Percentiles rank a stretch among this genome's conserved stretches.
Conservation (phyloP, 2,797 vertebrate genomes). For the Arnoldichthys spilopterus region DNA sequence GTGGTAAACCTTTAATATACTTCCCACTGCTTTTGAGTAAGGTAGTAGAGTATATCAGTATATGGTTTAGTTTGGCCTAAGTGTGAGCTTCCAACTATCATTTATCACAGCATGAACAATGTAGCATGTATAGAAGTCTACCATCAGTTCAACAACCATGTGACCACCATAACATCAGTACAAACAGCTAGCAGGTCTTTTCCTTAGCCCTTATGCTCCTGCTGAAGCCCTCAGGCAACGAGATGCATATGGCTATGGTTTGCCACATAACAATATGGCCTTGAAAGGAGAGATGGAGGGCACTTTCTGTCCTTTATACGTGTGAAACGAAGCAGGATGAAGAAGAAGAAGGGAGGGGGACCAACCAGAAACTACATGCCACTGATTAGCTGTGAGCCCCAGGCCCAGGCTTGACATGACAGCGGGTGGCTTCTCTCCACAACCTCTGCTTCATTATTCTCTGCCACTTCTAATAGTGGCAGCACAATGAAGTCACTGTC, state of each 20-base stretch:
- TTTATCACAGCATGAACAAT: too few species aligned
- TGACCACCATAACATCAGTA: neutral
- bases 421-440: constrained; percentile 68
- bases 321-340: constrained; percentile 83
- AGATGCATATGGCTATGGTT: constrained; percentile 68
- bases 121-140: too few species aligned
- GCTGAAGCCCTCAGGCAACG: constrained; percentile 33
- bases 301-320: constrained; percentile 83
- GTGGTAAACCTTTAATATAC: too few species aligned
- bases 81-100: too few species aligned
- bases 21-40: too few species aligned
- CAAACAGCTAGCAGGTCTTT: neutral
- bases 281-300: constrained; percentile 77
- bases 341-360: constrained; percentile 68
- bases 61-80: too few species aligned
- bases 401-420: constrained; percentile 70
- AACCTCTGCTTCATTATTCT: constrained; percentile 64
- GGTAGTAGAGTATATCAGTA: too few species aligned
- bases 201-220: constrained; percentile 21
- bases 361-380: constrained; percentile 75
- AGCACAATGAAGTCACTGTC: constrained; percentile 83
- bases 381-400: constrained; percentile 86
- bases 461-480: constrained; percentile 67
- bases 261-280: constrained; percentile 80
- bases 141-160: too few species aligned